phyloP scores from a whole-genome alignment of 2,888 invertebrate genomes.

The Agonum fuliginosum region DNA sequence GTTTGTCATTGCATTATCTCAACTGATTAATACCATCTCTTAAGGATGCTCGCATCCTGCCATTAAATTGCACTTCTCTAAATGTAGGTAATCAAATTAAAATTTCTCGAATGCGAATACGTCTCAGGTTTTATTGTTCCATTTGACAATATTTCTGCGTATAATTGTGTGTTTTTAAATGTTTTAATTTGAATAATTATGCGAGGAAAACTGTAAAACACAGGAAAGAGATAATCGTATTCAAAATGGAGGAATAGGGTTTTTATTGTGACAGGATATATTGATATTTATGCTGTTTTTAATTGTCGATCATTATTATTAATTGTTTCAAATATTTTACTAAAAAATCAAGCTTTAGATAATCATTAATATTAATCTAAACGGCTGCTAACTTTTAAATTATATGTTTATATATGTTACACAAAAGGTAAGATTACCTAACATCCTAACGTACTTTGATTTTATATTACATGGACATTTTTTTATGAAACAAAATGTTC shows the following conservation, averaged over 20 bases:
- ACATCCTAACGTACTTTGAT: no score
- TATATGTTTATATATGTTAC: no score
- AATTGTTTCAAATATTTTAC: no score
- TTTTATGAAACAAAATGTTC: no score
- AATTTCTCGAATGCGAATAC: slow-evolving; percentile 5
- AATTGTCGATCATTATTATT: slow-evolving; percentile 11
- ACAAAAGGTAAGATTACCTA: no score
- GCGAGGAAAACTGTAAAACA: slow-evolving; percentile 40
- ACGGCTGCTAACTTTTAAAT: no score
- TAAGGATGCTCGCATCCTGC: slow-evolving; percentile 41
- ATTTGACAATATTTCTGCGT: slow-evolving; percentile 25
- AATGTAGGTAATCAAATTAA: slow-evolving; percentile 43
- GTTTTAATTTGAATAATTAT: slow-evolving; percentile 45
- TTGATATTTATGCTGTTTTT: not conserved
- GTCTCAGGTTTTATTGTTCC: slow-evolving; percentile 28
- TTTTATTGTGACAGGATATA: slow-evolving; percentile 31
- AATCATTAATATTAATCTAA: no score
- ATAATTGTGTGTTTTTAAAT: slow-evolving; percentile 17
- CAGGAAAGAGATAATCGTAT: slow-evolving; percentile 43
- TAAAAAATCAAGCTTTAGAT: no score
- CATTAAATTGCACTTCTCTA: slow-evolving; percentile 40
- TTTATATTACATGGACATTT: no score
- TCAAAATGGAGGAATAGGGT: slow-evolving; percentile 32
- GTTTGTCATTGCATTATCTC: not conserved
- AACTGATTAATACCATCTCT: not conserved